Evolutionary conservation across 2,113 vertebrate genomes (phyloP).

Genomic region (Pollachius pollachius): DNA sequence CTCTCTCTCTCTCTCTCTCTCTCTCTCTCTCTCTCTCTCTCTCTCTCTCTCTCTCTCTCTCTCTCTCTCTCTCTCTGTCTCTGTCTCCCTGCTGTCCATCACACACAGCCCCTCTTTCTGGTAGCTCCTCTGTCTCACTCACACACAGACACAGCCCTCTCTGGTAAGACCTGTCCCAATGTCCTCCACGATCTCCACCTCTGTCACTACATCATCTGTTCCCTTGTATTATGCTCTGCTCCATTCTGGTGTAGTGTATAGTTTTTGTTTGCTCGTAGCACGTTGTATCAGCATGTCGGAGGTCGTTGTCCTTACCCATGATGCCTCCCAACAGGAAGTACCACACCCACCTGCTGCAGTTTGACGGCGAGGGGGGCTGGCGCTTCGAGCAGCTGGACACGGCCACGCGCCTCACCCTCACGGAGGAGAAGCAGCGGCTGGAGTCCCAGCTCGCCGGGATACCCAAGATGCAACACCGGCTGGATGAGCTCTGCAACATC

Average conservation of each 20-base stretch:
- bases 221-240: too few species aligned
- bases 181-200: too few species aligned
- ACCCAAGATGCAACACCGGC: constrained; percentile 95
- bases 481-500: constrained; percentile 95
- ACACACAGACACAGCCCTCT: neutral
- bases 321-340: constrained; percentile 85
- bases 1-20: neutral
- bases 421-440: constrained; percentile 96
- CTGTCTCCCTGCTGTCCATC: constrained; percentile 73
- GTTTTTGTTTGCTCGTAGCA: too few species aligned
- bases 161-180: too few species aligned
- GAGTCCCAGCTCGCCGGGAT: constrained; percentile 94
- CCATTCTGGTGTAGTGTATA: too few species aligned
- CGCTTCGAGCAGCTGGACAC: constrained; percentile 94
- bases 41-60: constrained; percentile 84
- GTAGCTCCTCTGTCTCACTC: constrained; percentile 66
- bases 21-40: too few species aligned
- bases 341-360: constrained; percentile 96
- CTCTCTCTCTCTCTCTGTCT: constrained; percentile 79
- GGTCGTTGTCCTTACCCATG: too few species aligned
- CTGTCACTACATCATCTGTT: too few species aligned
- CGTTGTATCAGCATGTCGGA: too few species aligned
- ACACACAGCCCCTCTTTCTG: constrained; percentile 97
- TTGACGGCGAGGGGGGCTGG: constrained; percentile 97
- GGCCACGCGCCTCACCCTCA: constrained; percentile 89